Conservation (phyloP, 64 coral and sea anemone species). For the Anthopleura sola region DNA sequence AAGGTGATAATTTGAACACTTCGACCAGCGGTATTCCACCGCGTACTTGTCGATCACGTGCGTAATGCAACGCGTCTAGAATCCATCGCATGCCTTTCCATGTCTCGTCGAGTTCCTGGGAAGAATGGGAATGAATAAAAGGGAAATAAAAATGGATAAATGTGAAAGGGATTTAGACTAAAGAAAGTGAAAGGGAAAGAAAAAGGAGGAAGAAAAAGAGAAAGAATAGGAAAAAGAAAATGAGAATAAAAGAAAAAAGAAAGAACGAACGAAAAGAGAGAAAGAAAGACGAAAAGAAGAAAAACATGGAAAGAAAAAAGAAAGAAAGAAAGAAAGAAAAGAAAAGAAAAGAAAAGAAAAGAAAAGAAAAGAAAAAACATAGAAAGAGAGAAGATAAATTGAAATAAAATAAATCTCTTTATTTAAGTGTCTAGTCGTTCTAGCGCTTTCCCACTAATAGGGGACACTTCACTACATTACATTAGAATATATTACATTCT, state of each 20-base stretch:
- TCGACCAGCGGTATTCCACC: slow-evolving; percentile 96
- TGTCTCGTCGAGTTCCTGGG: slow-evolving; percentile 89
- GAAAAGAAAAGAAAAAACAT: too few species aligned
- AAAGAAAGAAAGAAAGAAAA: background rate
- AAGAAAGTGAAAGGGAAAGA: background rate
- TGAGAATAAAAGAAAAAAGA: background rate
- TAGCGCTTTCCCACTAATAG: too few species aligned
- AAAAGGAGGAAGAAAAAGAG: background rate
- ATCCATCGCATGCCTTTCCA: slow-evolving; percentile 99
- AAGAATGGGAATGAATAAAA: background rate
- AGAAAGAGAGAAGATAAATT: too few species aligned
- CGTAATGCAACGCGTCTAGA: slow-evolving; percentile 86
- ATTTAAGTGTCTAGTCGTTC: too few species aligned
- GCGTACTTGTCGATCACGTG: slow-evolving; percentile 89
- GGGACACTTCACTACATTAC: too few species aligned
- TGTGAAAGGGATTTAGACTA: background rate
- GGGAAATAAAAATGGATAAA: background rate
- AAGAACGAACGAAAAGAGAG: background rate
- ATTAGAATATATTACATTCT: too few species aligned
- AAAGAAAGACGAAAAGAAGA: background rate
- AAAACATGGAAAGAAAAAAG: background rate
- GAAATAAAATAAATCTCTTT: too few species aligned
- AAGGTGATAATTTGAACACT: slow-evolving; percentile 71
- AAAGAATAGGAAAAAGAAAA: too few species aligned
- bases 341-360: too few species aligned